Base-by-base conservation (phyloP, 2,797 vertebrate species). In the Urophycis tenuis region DNA sequence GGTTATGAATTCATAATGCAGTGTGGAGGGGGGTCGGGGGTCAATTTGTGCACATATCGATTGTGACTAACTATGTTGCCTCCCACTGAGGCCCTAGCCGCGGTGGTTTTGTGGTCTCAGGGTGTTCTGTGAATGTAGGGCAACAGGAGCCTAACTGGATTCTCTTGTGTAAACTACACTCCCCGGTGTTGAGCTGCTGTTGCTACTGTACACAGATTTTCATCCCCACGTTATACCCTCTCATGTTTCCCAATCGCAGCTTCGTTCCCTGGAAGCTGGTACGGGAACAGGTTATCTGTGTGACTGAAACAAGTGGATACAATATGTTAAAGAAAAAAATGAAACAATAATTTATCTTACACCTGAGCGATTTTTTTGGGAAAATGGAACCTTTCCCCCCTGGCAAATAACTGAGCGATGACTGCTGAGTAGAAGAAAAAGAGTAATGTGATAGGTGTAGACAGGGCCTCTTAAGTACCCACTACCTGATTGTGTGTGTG, bases 161-260 rank as follows among this genome's bases (percentile, higher is more conserved):
- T 87, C 87, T 67, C 81, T 31, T n/a, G 78, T 75, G 82, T 87
- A 88, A 89, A 88, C 85, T 85, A 73, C 84, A 85, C 87, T 82
- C 84, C 85, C 74, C 77, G 22, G 78, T 19, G 80, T 60, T 88
- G 80, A 87, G 85, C 86, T 29, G 45, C 1, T 85, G 86, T 88
- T 88, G 88, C 87, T 87, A 90, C 88, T 89, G 89, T 90, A 90
- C 85, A 91, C 90, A 90, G 79, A 85, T 86, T 85, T 81, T 86
- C 84, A 81, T 86, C 86, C 89, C 80, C 5, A 82, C 82, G 84
- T 89, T 84, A 80, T 75, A 82, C 22, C 10, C 75, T 84, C 85
- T 85, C 81, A n/a, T 72, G 49, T 87, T 86, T 87, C 81, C 75
- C 75, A n/a, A 60, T 60, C 77, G 70, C 71, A 78, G 29, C 29